Evolutionary conservation across 2,113 vertebrate species (phyloP).

Genomic region (Sphaerodactylus townsendi): DNA sequence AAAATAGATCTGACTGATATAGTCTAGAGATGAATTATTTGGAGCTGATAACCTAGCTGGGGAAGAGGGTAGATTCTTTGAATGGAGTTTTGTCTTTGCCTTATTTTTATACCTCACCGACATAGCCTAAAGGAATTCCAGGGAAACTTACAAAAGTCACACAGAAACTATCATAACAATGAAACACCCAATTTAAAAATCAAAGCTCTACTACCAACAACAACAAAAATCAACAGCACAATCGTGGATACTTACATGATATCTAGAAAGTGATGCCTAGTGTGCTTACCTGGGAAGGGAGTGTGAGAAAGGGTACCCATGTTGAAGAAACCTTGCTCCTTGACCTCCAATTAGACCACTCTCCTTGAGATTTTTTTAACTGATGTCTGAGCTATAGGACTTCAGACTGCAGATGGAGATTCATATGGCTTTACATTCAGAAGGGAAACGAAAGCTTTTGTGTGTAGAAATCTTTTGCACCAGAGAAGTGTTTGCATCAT

Average conservation of each 20-base stretch:
- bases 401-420: no score
- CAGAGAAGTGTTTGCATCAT: no score
- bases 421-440: no score
- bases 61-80: neutral
- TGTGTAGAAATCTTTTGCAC: no score
- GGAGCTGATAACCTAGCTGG: neutral
- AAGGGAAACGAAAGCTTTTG: no score
- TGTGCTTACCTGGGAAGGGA: neutral
- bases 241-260: neutral
- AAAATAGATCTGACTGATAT: neutral
- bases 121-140: neutral
- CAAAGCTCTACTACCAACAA: no score
- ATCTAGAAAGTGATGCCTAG: neutral
- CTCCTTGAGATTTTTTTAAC: no score
- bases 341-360: no score
- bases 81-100: neutral
- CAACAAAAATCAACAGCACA: no score
- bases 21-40: neutral
- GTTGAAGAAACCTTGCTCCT: neutral
- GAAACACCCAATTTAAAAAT: neutral
- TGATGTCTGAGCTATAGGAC: no score
- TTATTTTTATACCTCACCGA: no score
- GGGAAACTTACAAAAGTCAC: neutral
- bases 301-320: neutral
- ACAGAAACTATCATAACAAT: neutral